Conservation (phyloP, 2,888 invertebrate genomes). For the Pachydiplax longipennis region DNA sequence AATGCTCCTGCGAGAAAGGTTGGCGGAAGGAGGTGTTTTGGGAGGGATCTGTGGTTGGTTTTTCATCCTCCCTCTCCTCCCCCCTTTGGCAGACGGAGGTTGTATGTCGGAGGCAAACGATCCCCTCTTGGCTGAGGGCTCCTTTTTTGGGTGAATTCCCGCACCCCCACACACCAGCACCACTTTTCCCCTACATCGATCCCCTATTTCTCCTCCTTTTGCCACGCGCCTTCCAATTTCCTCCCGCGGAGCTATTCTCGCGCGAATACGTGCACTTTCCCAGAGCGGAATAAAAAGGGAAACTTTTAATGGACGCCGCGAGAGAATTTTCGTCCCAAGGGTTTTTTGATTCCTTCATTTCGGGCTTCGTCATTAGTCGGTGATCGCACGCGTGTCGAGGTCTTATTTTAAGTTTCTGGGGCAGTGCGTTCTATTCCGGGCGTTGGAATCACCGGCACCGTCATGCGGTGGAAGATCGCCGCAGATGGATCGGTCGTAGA, state of each 20-base stretch:
- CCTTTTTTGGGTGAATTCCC: constrained; percentile 39
- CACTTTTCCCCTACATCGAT: not conserved
- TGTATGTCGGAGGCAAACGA: constrained; percentile 37
- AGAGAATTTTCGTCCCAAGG: not conserved
- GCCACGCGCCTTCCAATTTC: constrained; percentile 1
- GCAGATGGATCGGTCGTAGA: not conserved
- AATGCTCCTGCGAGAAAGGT: not conserved
- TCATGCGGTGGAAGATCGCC: not conserved
- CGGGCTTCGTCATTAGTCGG: not conserved
- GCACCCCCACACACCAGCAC: not conserved
- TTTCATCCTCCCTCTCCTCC: not conserved
- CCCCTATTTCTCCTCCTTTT: not conserved
- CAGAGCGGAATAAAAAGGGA: not conserved
- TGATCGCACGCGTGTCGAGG: not conserved
- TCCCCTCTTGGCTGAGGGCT: not conserved
- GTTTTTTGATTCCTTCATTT: not conserved
- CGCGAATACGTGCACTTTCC: not conserved
- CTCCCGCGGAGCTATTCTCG: constrained; percentile 15
- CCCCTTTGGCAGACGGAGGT: not conserved
- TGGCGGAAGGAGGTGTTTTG: not conserved
- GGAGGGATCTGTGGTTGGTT: not conserved
- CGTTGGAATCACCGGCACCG: not conserved
- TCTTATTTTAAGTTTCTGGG: not conserved
- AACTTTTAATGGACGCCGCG: not conserved
- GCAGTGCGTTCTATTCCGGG: not conserved